Percentiles rank a stretch among this genome's conserved stretches.
These are phyloP conservation scores for Antheraea assamensis DNA, from an alignment of 2,888 invertebrate species.

Conservation along the genomic window DNA sequence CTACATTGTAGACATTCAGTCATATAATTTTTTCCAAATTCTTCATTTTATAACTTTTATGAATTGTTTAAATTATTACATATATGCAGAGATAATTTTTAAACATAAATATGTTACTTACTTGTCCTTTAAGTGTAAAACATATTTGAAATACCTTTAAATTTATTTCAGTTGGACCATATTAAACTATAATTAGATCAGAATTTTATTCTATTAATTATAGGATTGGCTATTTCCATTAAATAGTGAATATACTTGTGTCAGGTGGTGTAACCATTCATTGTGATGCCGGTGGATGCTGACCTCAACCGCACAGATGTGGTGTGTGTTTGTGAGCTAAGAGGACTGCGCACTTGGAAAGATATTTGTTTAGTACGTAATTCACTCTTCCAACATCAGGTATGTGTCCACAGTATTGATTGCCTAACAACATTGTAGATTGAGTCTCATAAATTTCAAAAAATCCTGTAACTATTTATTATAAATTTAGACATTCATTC, in stretches of 20 bases:
- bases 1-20: no score
- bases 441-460: background rate
- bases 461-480: background rate
- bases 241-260: conserved; percentile 31
- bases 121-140: background rate
- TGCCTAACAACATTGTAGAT: conserved; percentile 3
- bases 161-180: background rate
- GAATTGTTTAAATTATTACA: no score
- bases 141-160: background rate
- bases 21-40: no score
- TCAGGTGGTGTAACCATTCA: conserved; percentile 79
- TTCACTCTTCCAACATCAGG: conserved; percentile 79
- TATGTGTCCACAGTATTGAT: conserved; percentile 41
- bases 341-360: conserved; percentile 81
- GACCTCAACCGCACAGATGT: conserved; percentile 80
- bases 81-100: no score
- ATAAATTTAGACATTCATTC: background rate
- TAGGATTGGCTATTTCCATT: no score
- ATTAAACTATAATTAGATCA: background rate
- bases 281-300: conserved; percentile 83
- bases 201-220: no score
- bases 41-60: no score
- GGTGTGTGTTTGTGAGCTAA: conserved; percentile 81
- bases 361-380: conserved; percentile 81
- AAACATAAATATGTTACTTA: no score